Base-by-base conservation (phyloP, 2,797 vertebrate genomes). In the Peromyscus eremicus region DNA sequence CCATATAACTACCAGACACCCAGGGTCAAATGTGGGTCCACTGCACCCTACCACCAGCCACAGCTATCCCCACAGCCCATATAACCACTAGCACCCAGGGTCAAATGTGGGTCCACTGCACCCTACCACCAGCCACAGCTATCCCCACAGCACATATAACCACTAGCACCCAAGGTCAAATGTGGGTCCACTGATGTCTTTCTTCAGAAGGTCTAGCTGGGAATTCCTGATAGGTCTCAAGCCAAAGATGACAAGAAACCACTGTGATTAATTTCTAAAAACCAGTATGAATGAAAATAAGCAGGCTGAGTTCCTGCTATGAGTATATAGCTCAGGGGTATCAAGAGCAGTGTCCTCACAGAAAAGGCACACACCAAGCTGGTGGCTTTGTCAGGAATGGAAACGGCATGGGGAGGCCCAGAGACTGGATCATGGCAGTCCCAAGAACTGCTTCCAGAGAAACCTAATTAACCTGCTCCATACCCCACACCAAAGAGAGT, bases 201-300 rank as follows among this genome's bases (percentile, higher is more conserved):
- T 84, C 84, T 89, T 82, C n/a, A 92, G 76, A 84, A 49, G 68
- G 21, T 43, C 4, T 7, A 37, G 32, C 0, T 46, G 4, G 40
- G 9, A 79, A 70, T 16, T 62, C 68, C 37, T 60, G 40, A 5
- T 27, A 68, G 32, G 40, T 14, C 66, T 71, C 82, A 52, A 92
- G 71, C 68, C 86, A 64, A 81, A 96, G 77, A 89, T 43, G 25
- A 13, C 73, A 71, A 96, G 34, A 32, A 40, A 91, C 23, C 62
- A 76, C 12, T n/a, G 7, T 43, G 34, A 34, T 66, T 52, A 82
- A 29, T n/a, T 34, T 64, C 62, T 84, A 79, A 46, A 84, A 64
- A 66, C 21, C 16, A 32, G 29, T 21, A 19, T 49, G 29, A 84
- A 46, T 19, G 14, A 84, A 85, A 68, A 85, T 2, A 68, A 49